Conservation (phyloP, 2,888 invertebrate genomes). For the Beris morrisii region DNA sequence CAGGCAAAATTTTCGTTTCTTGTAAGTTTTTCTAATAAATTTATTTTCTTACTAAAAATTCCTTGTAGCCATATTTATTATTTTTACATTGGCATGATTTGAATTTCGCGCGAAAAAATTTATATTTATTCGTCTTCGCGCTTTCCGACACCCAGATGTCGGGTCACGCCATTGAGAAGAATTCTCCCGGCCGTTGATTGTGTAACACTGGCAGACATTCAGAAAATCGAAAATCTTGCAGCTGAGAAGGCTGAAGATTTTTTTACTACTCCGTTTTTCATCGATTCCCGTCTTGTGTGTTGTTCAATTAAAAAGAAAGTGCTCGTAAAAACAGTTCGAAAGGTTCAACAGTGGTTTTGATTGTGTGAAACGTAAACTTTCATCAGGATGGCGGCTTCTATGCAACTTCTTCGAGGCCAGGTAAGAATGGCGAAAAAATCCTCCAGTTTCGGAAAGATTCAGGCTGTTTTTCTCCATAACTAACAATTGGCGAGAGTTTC, state of each 20-base stretch:
- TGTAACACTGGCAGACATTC: slow-evolving; percentile 29
- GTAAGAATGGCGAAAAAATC: slow-evolving; percentile 41
- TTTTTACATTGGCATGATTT: too few relatives aligned
- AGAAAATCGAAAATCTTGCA: slow-evolving; percentile 53
- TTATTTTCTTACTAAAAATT: too few relatives aligned
- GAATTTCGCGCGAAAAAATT: too few relatives aligned
- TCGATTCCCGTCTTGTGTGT: slow-evolving; percentile 28
- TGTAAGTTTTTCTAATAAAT: too few relatives aligned
- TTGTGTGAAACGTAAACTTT: slow-evolving; percentile 41
- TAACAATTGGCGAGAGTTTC: neutral
- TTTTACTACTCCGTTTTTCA: slow-evolving; percentile 11
- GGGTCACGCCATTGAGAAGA: too few relatives aligned
- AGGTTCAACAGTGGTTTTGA: slow-evolving; percentile 1
- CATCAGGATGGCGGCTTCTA: slow-evolving; percentile 44
- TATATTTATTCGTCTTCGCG: too few relatives aligned
- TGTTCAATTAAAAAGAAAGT: slow-evolving; percentile 7
- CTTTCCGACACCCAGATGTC: too few relatives aligned
- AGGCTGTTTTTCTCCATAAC: neutral
- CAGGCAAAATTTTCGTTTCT: too few relatives aligned
- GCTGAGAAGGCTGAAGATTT: slow-evolving; percentile 58
- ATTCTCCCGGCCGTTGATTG: slow-evolving; percentile 20
- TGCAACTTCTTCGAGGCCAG: slow-evolving; percentile 51
- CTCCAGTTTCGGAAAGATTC: neutral
- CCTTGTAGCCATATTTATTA: too few relatives aligned
- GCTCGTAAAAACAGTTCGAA: neutral